phyloP scores from a whole-genome alignment of 1,140 invertebrate genomes.

The Cardiocondyla obscurior region DNA sequence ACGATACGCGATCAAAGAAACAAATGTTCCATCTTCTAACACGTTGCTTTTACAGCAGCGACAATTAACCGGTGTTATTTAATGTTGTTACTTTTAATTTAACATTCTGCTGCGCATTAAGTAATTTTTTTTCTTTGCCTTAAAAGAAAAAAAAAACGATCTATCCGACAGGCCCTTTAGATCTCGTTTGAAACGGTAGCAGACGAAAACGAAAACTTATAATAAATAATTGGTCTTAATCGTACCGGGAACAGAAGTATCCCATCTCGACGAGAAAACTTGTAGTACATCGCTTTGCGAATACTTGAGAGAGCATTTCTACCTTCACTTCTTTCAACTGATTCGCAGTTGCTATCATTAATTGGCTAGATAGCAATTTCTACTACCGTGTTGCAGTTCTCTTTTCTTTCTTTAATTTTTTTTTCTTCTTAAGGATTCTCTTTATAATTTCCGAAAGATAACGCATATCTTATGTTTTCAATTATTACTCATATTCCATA shows the following conservation, averaged over 20 bases:
- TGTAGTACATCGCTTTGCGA: conserved; percentile 17
- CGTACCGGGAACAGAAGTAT: neutral
- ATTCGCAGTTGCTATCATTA: conserved; percentile 35
- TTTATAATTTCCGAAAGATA: neutral
- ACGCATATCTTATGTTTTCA: neutral
- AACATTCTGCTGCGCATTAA: neutral
- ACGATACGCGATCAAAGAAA: neutral
- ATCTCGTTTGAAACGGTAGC: neutral
- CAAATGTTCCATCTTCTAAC: neutral
- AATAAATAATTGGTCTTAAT: conserved; percentile 34
- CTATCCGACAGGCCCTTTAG: neutral
- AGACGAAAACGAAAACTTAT: neutral
- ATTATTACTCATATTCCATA: no score
- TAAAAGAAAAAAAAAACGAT: neutral
- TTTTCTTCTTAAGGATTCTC: neutral
- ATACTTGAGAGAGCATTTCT: conserved; percentile 6
- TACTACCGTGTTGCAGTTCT: neutral
- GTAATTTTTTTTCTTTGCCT: neutral
- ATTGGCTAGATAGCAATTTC: conserved; percentile 20
- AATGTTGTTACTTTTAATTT: neutral
- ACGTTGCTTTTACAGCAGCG: neutral
- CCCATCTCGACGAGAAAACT: conserved; percentile 4
- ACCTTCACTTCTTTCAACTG: neutral
- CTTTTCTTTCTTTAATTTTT: neutral
- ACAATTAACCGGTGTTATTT: neutral